Conservation (phyloP, 2,797 vertebrate genomes). For the Etheostoma perlongum region DNA sequence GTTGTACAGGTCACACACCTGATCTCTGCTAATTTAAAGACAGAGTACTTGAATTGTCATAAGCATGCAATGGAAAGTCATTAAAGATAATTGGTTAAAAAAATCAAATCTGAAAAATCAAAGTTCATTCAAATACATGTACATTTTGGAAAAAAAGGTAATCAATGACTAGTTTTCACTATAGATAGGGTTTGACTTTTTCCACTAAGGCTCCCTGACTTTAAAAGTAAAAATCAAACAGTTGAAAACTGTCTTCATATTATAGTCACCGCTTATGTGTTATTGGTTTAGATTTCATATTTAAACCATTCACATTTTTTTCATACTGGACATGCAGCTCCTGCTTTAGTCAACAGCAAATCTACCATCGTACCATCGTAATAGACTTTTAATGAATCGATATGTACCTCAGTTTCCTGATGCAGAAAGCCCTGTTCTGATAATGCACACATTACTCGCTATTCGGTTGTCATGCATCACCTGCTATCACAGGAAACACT, state of each 20-base stretch:
- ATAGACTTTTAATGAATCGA: slow-evolving; percentile 63
- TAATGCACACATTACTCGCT: slow-evolving; percentile 47
- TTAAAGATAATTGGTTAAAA: not conserved
- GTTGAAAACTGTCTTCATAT: not conserved
- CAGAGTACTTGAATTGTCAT: not conserved
- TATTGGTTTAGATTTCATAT: not conserved
- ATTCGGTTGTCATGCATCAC: slow-evolving; percentile 73
- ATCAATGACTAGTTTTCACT: not conserved
- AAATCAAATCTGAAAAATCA: not conserved
- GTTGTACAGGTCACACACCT: not conserved
- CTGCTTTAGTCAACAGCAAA: slow-evolving; percentile 14
- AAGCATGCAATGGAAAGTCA: not conserved
- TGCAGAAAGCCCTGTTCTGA: slow-evolving; percentile 46
- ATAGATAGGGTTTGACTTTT: not conserved
- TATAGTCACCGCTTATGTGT: not conserved
- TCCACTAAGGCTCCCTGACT: not conserved
- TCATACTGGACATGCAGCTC: not conserved
- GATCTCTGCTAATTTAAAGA: not conserved
- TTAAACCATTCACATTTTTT: not conserved
- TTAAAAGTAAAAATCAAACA: not conserved
- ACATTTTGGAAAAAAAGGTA: not conserved
- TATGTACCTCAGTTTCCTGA: slow-evolving; percentile 44
- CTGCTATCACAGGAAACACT: slow-evolving; percentile 72
- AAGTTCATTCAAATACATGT: not conserved
- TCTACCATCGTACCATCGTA: not conserved